Evolutionary conservation across 92 coral and sea anemone genomes (phyloP), one percentile per base, ranked within the genome.

Genomic region (Palythoa heliodiscus): DNA sequence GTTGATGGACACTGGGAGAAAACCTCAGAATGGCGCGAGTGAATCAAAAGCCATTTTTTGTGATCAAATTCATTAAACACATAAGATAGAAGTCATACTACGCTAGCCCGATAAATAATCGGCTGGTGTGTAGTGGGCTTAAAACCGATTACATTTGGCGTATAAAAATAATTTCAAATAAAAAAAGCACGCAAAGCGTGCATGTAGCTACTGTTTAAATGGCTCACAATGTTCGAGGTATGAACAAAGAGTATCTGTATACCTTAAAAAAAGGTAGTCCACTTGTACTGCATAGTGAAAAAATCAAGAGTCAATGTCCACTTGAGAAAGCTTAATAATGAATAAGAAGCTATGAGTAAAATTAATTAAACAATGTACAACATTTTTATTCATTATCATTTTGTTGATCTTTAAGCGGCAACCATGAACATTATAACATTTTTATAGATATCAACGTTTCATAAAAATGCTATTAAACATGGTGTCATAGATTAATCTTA

Each of bases 291-390:
- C 73, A 23, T 7, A 69, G 73, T 24, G 73, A 69, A 69, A 69
- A 69, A 69, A 69, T 69, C 73, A 69, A 69, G n/a, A 35, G 74
- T 70, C 74, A 70, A 70, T 70, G 74, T 70, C 74, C 74, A 70
- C 74, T 70, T 67, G 39, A 67, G 71, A 43, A 43, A 43, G 50
- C 50, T 43, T 43, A 43, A 3, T 57, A 57, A 57, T 57, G 63
- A 57, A 57, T 70, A 70, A 37, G 74, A 52, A 70, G 74, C 52
- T 70, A 70, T 70, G 74, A 70, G 74, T 70, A 70, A 70, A 70
- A 70, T 37, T 70, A 70, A 70, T 70, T 70, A 70, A 70, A 37
- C 74, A 70, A 70, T 70, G 52, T 70, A 70, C 74, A 70, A 70
- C 50, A 70, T 70, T 70, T 70, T 70, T 70, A 37, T 70, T 70